Conservation (phyloP, 2,113 vertebrate genomes). For the Collichthys lucidus region DNA sequence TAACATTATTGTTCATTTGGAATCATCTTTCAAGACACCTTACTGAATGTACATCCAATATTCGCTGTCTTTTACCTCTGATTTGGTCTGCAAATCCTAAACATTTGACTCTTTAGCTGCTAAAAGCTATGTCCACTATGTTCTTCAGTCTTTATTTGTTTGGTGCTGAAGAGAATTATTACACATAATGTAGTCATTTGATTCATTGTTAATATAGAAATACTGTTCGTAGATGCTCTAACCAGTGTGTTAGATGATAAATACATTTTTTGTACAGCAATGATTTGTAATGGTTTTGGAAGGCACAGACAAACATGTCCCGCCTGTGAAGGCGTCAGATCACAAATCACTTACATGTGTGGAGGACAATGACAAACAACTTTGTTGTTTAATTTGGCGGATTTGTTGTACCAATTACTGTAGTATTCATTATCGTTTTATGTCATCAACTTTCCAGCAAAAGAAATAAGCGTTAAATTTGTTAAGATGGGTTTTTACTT, state of each 20-base stretch:
- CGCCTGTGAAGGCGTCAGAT: too few relatives aligned
- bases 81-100: too few relatives aligned
- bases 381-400: not conserved
- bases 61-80: too few relatives aligned
- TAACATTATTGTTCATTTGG: too few relatives aligned
- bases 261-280: not conserved
- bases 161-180: too few relatives aligned
- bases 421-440: not conserved
- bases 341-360: not conserved
- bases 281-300: not conserved
- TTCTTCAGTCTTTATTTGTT: too few relatives aligned
- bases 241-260: not conserved
- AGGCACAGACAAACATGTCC: not conserved
- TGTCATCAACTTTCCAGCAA: not conserved
- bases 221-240: not conserved
- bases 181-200: too few relatives aligned
- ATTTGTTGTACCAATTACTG: not conserved
- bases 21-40: too few relatives aligned
- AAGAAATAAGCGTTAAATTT: not conserved
- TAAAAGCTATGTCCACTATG: too few relatives aligned
- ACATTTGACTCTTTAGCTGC: too few relatives aligned
- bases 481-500: not conserved
- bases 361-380: not conserved
- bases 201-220: not conserved
- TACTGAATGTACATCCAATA: too few relatives aligned